These are phyloP conservation scores for Athetis lepigone DNA, from an alignment of 2,888 invertebrate genomes.

Conservation along the genomic window DNA sequence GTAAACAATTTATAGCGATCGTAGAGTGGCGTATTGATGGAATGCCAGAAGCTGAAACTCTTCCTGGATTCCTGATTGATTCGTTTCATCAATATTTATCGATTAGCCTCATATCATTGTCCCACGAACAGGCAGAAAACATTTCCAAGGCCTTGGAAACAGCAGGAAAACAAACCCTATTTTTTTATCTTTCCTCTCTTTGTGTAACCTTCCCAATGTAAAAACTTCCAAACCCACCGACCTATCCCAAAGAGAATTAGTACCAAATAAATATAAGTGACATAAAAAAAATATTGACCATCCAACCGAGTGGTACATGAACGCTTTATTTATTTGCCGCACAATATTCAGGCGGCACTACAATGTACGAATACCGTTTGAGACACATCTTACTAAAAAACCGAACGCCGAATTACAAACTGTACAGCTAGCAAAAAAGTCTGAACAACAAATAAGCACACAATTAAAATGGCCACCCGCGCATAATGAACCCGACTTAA, in stretches of 20 bases:
- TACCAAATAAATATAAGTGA: too few species aligned
- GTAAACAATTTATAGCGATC: slow-evolving; percentile 14
- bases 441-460: slow-evolving; percentile 40
- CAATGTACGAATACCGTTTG: slow-evolving; percentile 54
- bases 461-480: slow-evolving; percentile 63
- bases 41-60: slow-evolving; percentile 29
- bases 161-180: too few species aligned
- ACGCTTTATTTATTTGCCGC: slow-evolving; percentile 26
- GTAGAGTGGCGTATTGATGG: slow-evolving; percentile 40
- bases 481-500: slow-evolving; percentile 66
- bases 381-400: slow-evolving; percentile 43
- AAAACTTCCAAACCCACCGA: neutral
- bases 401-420: slow-evolving; percentile 39
- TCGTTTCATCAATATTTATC: slow-evolving; percentile 32
- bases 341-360: slow-evolving; percentile 39
- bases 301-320: slow-evolving; percentile 14
- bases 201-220: too few species aligned
- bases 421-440: slow-evolving; percentile 45
- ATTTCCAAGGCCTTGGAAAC: too few species aligned
- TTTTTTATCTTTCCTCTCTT: too few species aligned
- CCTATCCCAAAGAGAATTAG: slow-evolving; percentile 1
- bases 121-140: too few species aligned
- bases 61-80: slow-evolving; percentile 19
- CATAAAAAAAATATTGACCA: too few species aligned
- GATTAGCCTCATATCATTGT: neutral